Conservation (phyloP, 1,140 invertebrate genomes). For the Camponotus pennsylvanicus region DNA sequence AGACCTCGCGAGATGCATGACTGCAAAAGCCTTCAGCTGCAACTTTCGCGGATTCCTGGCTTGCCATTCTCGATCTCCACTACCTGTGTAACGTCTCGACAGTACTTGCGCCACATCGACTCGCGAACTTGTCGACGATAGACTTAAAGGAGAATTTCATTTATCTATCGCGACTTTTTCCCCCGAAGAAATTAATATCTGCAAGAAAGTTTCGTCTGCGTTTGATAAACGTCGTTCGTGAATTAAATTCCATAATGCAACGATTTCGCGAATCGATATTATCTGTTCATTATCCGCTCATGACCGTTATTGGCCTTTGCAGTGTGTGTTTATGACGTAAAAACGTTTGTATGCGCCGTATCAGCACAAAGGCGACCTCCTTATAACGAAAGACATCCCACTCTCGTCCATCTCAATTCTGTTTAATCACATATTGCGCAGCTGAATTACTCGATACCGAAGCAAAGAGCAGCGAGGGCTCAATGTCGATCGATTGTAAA, state of each 20-base stretch:
- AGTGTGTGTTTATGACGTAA: constrained; percentile 51
- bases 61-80: constrained; percentile 41
- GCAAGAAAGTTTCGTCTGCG: no score
- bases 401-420: constrained; percentile 57
- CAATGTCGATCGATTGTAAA: background rate
- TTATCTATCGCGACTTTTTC: background rate
- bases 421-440: constrained; percentile 55
- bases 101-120: constrained; percentile 1
- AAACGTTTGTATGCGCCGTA: constrained; percentile 46
- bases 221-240: background rate
- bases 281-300: constrained; percentile 18
- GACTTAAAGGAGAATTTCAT: background rate
- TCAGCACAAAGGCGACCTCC: constrained; percentile 56
- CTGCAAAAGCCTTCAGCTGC: constrained; percentile 1
- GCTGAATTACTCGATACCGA: constrained; percentile 56
- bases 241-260: constrained; percentile 9
- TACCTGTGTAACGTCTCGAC: constrained; percentile 20
- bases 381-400: constrained; percentile 52
- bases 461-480: background rate
- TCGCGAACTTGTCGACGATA: constrained; percentile 12
- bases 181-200: background rate
- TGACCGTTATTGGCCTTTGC: constrained; percentile 49
- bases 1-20: constrained; percentile 50
- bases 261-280: constrained; percentile 45
- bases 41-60: constrained; percentile 20